These are phyloP conservation scores for Misgurnus mizolepis DNA, from an alignment of 2,113 vertebrate species.

Conservation along the genomic window DNA sequence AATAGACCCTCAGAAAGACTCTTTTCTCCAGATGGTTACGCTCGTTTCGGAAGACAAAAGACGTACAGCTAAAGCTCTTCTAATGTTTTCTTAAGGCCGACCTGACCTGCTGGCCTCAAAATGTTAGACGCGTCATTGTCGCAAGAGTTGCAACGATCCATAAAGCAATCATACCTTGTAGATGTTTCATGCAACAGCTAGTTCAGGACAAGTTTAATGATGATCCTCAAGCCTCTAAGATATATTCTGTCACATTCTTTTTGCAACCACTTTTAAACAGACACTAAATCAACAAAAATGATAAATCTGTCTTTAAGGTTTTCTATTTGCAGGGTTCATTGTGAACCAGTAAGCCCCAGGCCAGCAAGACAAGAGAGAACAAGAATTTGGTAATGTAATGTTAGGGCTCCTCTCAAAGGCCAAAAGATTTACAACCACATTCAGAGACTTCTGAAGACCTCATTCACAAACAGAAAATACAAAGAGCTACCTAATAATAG, in stretches of 20 bases:
- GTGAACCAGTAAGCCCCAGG: neutral
- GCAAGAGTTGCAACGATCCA: neutral
- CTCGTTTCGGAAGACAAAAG: conserved; percentile 17
- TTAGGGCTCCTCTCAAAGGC: conserved; percentile 77
- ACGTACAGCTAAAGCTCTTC: conserved; percentile 13
- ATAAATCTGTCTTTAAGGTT: conserved; percentile 7
- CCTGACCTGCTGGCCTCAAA: conserved; percentile 19
- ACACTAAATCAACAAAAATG: neutral
- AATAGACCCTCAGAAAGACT: conserved; percentile 31
- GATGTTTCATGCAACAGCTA: neutral
- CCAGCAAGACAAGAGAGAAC: neutral
- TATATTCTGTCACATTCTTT: neutral
- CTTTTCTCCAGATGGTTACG: conserved; percentile 36
- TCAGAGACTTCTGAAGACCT: conserved; percentile 14
- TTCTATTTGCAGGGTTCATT: neutral
- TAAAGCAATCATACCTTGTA: neutral
- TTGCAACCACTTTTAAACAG: conserved; percentile 5
- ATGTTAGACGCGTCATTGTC: conserved; percentile 16
- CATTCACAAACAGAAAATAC: neutral
- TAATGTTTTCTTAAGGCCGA: conserved; percentile 24
- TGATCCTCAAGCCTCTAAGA: neutral
- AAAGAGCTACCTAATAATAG: neutral
- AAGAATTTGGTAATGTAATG: conserved; percentile 59
- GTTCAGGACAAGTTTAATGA: neutral
- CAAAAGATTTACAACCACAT: conserved; percentile 45